phyloP scores from a whole-genome alignment of 2,797 vertebrate species.

The Scolopax bukidnonensis region DNA sequence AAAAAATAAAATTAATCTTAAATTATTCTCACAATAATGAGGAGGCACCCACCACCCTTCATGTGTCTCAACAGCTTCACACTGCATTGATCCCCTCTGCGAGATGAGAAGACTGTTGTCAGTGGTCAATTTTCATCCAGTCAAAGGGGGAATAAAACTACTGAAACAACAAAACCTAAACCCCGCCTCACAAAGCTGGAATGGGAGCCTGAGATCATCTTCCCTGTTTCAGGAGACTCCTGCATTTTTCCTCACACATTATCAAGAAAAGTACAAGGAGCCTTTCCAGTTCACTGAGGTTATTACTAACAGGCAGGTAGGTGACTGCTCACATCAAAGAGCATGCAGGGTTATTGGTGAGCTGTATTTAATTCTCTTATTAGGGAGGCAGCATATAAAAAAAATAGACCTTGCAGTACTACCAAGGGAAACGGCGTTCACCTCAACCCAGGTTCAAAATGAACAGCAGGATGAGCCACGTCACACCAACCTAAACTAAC shows the following conservation, averaged over 20 bases:
- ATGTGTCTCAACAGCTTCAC: not conserved
- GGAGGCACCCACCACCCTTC: not conserved
- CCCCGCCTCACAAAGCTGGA: not conserved
- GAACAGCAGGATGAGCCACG: not conserved
- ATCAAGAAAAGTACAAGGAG: not conserved
- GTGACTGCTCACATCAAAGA: not conserved
- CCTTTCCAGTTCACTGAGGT: not conserved
- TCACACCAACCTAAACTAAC: not conserved
- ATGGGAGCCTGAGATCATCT: not conserved
- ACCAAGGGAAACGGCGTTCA: not conserved
- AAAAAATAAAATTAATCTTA: not conserved
- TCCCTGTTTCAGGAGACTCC: not conserved
- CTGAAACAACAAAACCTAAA: not conserved
- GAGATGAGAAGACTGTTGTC: not conserved
- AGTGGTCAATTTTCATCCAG: not conserved
- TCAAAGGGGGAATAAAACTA: not conserved
- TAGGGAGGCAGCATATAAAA: not conserved
- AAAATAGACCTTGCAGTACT: not conserved
- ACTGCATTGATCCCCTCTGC: not conserved
- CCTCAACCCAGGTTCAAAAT: not conserved
- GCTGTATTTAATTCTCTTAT: not conserved
- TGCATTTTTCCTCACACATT: not conserved
- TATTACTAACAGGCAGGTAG: not conserved
- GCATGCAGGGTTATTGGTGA: not conserved
- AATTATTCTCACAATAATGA: not conserved